These are phyloP conservation scores for Malthinus seriepunctatus DNA, from an alignment of 2,888 invertebrate genomes.

Conservation along the genomic window DNA sequence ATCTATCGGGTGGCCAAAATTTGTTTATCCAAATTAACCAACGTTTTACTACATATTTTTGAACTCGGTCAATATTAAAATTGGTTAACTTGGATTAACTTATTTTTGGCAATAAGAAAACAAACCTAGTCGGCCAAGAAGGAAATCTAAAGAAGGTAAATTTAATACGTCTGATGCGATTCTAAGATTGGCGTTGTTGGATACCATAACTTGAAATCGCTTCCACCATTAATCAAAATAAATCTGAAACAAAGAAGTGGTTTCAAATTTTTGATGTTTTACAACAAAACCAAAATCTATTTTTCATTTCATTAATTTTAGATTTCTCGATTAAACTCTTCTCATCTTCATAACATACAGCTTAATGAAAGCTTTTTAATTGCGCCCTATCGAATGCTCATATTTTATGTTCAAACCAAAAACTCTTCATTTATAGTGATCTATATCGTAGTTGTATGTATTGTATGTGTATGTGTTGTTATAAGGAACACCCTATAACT, in stretches of 20 bases:
- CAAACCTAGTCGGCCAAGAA: constrained; percentile 23
- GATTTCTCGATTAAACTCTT: no score
- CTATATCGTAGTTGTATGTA: no score
- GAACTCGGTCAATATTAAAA: neutral
- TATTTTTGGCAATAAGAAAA: constrained; percentile 9
- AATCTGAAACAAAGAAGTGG: constrained; percentile 39
- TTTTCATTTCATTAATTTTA: no score
- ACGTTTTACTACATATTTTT: neutral
- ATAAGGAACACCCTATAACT: no score
- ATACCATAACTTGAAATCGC: constrained; percentile 48
- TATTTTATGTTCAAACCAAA: no score
- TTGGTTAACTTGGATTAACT: constrained; percentile 8
- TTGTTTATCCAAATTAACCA: constrained; percentile 11
- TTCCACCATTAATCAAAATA: constrained; percentile 46
- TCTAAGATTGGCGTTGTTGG: constrained; percentile 48
- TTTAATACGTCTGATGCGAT: constrained; percentile 42
- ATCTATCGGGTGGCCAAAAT: constrained; percentile 23
- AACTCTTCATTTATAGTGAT: no score
- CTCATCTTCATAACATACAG: no score
- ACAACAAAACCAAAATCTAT: no score
- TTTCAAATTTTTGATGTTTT: no score
- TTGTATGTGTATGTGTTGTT: no score
- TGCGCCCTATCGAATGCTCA: no score
- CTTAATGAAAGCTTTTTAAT: no score
- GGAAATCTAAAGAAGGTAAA: constrained; percentile 34